Percentiles rank a stretch among this genome's conserved stretches.
These are phyloP conservation scores for Collichthys lucidus DNA, from an alignment of 2,113 vertebrate genomes.

Conservation along the genomic window DNA sequence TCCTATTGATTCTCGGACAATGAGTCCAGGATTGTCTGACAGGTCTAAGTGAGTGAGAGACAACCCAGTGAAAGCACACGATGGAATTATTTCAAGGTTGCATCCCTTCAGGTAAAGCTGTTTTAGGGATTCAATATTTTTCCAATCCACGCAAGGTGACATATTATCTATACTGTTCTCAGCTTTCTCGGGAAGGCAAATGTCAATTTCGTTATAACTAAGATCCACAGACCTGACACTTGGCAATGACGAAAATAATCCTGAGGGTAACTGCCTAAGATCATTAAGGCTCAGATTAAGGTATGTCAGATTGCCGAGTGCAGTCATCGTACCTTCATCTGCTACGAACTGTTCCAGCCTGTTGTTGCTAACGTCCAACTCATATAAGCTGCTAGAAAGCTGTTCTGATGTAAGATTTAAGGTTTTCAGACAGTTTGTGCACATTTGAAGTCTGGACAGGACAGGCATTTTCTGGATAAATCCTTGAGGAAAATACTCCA, in stretches of 20 bases:
- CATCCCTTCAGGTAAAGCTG: slow-evolving; percentile 89
- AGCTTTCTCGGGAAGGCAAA: slow-evolving; percentile 79
- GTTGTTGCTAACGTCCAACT: slow-evolving; percentile 94
- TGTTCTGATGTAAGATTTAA: slow-evolving; percentile 82
- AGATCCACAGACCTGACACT: slow-evolving; percentile 90
- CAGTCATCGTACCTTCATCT: slow-evolving; percentile 34
- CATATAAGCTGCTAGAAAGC: slow-evolving; percentile 79
- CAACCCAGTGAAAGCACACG: slow-evolving; percentile 84
- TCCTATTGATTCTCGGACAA: slow-evolving; percentile 75
- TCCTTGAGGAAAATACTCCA: slow-evolving; percentile 87
- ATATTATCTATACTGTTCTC: background rate
- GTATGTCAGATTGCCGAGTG: slow-evolving; percentile 84
- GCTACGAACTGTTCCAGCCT: slow-evolving; percentile 80
- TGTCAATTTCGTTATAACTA: slow-evolving; percentile 87
- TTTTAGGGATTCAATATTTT: slow-evolving; percentile 83
- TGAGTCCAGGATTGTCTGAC: slow-evolving; percentile 85
- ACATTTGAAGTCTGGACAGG: slow-evolving; percentile 87
- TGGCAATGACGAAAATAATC: slow-evolving; percentile 83
- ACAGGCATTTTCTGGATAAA: slow-evolving; percentile 89
- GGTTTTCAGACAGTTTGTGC: slow-evolving; percentile 88
- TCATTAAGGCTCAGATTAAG: slow-evolving; percentile 92
- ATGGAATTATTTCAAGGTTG: slow-evolving; percentile 75
- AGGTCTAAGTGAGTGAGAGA: slow-evolving; percentile 89
- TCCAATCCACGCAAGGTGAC: slow-evolving; percentile 84
- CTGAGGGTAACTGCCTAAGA: slow-evolving; percentile 79